phyloP scores from a whole-genome alignment of 2,797 vertebrate species.

The Distichodus sexfasciatus region DNA sequence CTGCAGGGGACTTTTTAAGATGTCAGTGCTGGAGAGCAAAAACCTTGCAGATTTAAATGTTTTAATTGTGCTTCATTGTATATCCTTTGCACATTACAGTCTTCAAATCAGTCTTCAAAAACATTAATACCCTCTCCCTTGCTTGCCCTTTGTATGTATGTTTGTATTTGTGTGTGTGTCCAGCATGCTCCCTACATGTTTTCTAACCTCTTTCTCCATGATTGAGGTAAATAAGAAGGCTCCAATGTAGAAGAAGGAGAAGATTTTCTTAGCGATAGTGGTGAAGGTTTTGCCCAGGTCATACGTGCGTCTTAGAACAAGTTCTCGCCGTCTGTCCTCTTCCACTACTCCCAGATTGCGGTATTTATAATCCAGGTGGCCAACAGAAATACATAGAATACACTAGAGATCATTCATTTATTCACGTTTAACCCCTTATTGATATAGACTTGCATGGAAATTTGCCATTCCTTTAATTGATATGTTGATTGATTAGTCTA shows the following conservation, averaged over 20 bases:
- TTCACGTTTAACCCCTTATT: background rate
- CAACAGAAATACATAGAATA: background rate
- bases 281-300: conserved; percentile 74
- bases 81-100: too few relatives aligned
- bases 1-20: too few relatives aligned
- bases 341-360: conserved; percentile 58
- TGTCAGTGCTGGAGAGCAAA: too few relatives aligned
- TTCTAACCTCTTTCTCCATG: conserved; percentile 71
- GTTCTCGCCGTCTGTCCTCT: conserved; percentile 68
- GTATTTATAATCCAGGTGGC: background rate
- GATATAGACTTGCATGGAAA: background rate
- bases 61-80: too few relatives aligned
- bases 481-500: background rate
- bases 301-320: conserved; percentile 70
- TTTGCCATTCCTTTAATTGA: background rate
- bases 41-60: too few relatives aligned
- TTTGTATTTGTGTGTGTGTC: background rate
- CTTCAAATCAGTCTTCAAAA: too few relatives aligned
- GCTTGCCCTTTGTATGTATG: too few relatives aligned
- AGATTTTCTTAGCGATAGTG: conserved; percentile 72
- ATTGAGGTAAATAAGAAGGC: conserved; percentile 79
- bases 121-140: too few relatives aligned
- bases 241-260: conserved; percentile 78
- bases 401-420: background rate
- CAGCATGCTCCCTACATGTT: background rate